Evolutionary conservation across 2,888 invertebrate genomes (phyloP).

Genomic region (Proisotoma minuta): DNA sequence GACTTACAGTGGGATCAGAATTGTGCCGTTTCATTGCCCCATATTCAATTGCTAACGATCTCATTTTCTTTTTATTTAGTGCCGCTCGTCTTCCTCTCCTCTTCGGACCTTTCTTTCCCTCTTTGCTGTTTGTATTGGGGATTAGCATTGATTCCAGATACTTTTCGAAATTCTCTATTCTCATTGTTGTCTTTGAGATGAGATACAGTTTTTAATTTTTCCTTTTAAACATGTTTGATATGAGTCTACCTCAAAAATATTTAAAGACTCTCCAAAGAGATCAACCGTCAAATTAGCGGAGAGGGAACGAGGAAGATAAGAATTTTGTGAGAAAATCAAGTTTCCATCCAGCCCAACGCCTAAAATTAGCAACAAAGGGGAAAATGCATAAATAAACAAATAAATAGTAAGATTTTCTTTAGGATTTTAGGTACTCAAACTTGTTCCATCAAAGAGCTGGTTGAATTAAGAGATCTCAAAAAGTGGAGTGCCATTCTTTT

Average conservation of each 20-base stretch:
- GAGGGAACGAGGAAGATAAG: conserved; percentile 74
- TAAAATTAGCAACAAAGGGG: conserved; percentile 50
- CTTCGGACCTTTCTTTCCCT: too few species aligned
- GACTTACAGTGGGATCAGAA: conserved; percentile 47
- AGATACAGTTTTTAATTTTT: not conserved
- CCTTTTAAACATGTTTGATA: not conserved
- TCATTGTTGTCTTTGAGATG: conserved; percentile 62
- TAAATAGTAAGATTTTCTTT: too few species aligned
- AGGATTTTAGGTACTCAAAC: conserved; percentile 12
- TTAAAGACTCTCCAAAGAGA: conserved; percentile 84
- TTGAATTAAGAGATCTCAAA: conserved; percentile 8
- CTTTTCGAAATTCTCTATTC: conserved; percentile 82
- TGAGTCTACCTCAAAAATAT: conserved; percentile 67
- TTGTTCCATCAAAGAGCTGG: conserved; percentile 15
- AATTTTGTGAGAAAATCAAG: conserved; percentile 78
- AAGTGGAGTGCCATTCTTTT: conserved; percentile 6
- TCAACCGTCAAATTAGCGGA: conserved; percentile 77
- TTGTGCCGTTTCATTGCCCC: conserved; percentile 45
- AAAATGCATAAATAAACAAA: too few species aligned
- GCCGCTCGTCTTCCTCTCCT: conserved; percentile 42
- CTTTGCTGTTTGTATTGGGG: too few species aligned
- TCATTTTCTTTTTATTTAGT: conserved; percentile 44
- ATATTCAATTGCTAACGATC: conserved; percentile 42
- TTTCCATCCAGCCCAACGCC: conserved; percentile 75
- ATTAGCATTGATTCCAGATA: conserved; percentile 79